Base-by-base conservation (phyloP, 2,113 vertebrate genomes). In the Entelurus aequoreus region DNA sequence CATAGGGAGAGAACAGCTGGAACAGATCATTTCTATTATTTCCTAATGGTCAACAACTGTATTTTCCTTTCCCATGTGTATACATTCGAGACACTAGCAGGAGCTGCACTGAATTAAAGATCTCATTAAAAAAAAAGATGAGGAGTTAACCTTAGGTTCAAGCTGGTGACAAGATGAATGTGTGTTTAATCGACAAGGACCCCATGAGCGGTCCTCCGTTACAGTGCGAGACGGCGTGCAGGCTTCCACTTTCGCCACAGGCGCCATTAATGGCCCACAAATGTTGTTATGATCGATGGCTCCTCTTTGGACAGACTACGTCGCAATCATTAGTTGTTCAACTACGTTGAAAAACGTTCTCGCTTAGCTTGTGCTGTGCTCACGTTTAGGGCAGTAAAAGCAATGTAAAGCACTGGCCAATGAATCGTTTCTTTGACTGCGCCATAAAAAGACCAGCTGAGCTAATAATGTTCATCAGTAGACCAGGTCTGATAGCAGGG, bases 121-220 rank as follows among this genome's bases (percentile, higher is more conserved):
- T 81, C 55, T 86, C 77, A 84, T 87, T 88, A 84, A 75, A 77
- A 6, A 42, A 13, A 56, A 57, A 57, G 16, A 57, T 38, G 6
- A n/a, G 14, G 50, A 63, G 66, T 74, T 44, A 68, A 68, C 6
- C 19, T 13, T 15, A n/a, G 19, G 42, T 59, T 28, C 28, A 11
- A 6, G 54, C 50, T 46, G n/a, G 68, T 69, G 79, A 84, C 68
- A 82, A 84, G 84, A 88, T 84, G 76, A 80, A 89, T 88, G 71
- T 68, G 66, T 44, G 47, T 78, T 81, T 81, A 68, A 64, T 65
- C 48, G 73, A 60, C 55, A 69, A 54, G 70, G 62, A 64, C 59
- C 63, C 59, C 51, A 44, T 48, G 53, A 54, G 16, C 16, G 47
- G 63, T 36, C n/a, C 54, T 72, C 60, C 67, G 55, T 67, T 62